These are phyloP conservation scores for Arvicola amphibius DNA, from an alignment of 2,797 vertebrate species.

Conservation along the genomic window DNA sequence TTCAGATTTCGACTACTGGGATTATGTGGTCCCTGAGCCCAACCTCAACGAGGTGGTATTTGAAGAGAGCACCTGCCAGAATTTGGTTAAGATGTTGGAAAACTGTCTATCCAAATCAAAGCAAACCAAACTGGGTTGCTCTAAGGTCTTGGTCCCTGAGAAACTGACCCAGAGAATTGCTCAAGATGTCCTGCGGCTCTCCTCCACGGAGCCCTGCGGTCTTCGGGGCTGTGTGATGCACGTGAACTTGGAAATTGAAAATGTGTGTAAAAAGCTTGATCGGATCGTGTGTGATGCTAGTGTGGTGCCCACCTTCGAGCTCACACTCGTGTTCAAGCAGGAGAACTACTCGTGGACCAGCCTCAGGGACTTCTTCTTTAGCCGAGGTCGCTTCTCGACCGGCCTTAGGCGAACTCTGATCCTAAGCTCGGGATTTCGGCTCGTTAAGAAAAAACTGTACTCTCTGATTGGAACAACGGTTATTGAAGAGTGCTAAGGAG, in stretches of 20 bases:
- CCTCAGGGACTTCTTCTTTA: constrained; percentile 91
- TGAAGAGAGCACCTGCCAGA: constrained; percentile 90
- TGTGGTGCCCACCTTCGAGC: constrained; percentile 93
- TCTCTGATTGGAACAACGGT: constrained; percentile 92
- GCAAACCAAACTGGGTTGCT: constrained; percentile 91
- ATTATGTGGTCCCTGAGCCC: constrained; percentile 88
- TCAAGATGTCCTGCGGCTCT: constrained; percentile 89
- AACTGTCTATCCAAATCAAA: constrained; percentile 92
- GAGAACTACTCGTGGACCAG: constrained; percentile 91
- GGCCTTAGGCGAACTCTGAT: constrained; percentile 89
- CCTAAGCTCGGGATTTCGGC: constrained; percentile 92
- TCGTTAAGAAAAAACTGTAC: constrained; percentile 94
- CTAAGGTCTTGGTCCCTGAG: constrained; percentile 92
- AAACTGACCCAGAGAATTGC: constrained; percentile 90
- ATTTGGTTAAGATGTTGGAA: constrained; percentile 91
- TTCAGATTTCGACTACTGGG: constrained; percentile 92
- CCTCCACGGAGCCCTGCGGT: constrained; percentile 92
- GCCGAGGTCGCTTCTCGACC: constrained; percentile 90
- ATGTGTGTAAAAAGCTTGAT: constrained; percentile 91
- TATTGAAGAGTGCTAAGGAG: constrained; percentile 90
- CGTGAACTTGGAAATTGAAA: constrained; percentile 90
- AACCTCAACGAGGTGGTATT: constrained; percentile 86
- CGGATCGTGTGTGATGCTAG: constrained; percentile 90
- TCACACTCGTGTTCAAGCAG: constrained; percentile 94
- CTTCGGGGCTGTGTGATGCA: constrained; percentile 92